Conservation (phyloP, 2,797 vertebrate species). For the Ptychobarbus kaznakovi region DNA sequence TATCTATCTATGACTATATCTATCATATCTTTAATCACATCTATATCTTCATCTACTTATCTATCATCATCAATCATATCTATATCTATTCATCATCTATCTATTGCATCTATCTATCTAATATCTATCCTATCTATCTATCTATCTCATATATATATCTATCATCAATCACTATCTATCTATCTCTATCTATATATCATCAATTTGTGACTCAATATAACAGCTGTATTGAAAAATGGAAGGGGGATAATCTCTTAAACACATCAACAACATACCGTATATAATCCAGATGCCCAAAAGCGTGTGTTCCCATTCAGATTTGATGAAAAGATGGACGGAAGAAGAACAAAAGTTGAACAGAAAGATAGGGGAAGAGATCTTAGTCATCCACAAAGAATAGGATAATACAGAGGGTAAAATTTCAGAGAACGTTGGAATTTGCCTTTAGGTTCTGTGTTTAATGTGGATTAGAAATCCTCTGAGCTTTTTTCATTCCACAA, state of each 20-base stretch:
- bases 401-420: conserved; percentile 10
- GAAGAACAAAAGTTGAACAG: neutral
- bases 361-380: neutral
- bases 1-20: no score
- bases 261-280: neutral
- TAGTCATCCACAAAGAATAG: neutral
- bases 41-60: no score
- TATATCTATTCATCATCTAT: no score
- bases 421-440: conserved; percentile 8
- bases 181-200: no score
- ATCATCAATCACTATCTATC: neutral
- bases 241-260: neutral
- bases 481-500: conserved; percentile 9
- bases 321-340: neutral
- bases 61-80: no score
- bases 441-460: neutral
- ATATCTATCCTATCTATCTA: neutral
- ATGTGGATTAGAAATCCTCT: conserved; percentile 1
- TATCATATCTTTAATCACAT: no score
- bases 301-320: neutral
- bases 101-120: neutral
- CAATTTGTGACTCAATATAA: no score
- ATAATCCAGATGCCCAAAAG: neutral
- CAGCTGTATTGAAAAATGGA: neutral
- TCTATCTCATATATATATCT: neutral